A percentile compares a stretch with the other conserved stretches of the same genome.
Conservation (phyloP, 2,797 vertebrate genomes). For the Ceryle rudis region DNA sequence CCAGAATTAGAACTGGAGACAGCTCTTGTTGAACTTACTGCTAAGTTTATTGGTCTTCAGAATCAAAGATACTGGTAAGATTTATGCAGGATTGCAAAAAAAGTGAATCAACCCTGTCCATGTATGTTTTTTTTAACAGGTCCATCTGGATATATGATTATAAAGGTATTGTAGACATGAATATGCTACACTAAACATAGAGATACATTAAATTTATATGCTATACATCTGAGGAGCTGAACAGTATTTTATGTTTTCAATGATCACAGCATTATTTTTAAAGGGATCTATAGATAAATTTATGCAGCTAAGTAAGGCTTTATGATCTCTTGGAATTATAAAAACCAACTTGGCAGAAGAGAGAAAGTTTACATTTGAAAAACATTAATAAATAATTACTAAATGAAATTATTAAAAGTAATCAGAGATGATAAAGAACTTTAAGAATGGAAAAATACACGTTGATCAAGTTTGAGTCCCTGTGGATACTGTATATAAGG, state of each 20-base stretch:
- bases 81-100: background rate
- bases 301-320: background rate
- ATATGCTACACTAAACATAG: background rate
- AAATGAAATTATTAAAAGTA: background rate
- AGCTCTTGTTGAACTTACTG: background rate
- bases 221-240: background rate
- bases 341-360: background rate
- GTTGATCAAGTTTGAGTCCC: background rate
- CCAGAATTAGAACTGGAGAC: background rate
- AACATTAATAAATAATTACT: background rate
- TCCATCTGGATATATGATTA: background rate
- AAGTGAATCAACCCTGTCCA: background rate
- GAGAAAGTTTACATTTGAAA: background rate
- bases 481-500: background rate
- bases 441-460: background rate
- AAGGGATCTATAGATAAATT: background rate
- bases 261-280: background rate
- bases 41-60: background rate
- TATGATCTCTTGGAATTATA: background rate
- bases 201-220: background rate
- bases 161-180: background rate
- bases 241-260: background rate
- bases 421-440: background rate
- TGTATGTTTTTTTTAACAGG: fast-evolving
- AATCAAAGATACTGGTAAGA: background rate